Conservation (phyloP, 2,888 invertebrate genomes). For the Dinocampus coccinellae region DNA sequence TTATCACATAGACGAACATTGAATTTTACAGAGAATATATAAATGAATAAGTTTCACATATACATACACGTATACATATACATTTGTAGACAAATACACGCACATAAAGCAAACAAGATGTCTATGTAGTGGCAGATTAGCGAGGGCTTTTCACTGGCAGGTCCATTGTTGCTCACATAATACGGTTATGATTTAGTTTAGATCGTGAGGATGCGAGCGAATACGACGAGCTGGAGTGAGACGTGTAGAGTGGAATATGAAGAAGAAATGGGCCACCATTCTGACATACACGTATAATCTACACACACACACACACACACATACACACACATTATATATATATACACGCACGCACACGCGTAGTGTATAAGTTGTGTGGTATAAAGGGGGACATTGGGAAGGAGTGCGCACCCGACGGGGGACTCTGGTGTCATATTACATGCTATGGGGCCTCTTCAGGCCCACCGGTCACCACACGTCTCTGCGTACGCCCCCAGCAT, state of each 20-base stretch:
- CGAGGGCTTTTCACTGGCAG: slow-evolving; percentile 62
- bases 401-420: slow-evolving; percentile 51
- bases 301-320: neutral
- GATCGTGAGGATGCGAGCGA: slow-evolving; percentile 54
- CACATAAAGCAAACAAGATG: slow-evolving; percentile 48
- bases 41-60: too few relatives aligned
- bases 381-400: slow-evolving; percentile 34
- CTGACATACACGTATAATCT: slow-evolving; percentile 25
- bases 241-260: slow-evolving; percentile 21
- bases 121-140: slow-evolving; percentile 63
- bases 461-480: slow-evolving; percentile 29
- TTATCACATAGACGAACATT: too few relatives aligned
- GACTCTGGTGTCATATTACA: slow-evolving; percentile 64
- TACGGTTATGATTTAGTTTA: slow-evolving; percentile 68
- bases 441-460: slow-evolving; percentile 38
- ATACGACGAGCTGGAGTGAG: slow-evolving; percentile 41
- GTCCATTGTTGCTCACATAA: slow-evolving; percentile 56
- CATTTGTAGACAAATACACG: neutral
- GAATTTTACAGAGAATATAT: too few relatives aligned
- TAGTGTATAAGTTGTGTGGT: too few relatives aligned
- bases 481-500: slow-evolving; percentile 42
- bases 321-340: neutral
- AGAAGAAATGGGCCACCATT: neutral
- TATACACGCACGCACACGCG: too few relatives aligned
- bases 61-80: too few relatives aligned